Evolutionary conservation across 1,140 invertebrate species (phyloP), one percentile per base, ranked within the genome.

Genomic region (Drosophila ercepeae): DNA sequence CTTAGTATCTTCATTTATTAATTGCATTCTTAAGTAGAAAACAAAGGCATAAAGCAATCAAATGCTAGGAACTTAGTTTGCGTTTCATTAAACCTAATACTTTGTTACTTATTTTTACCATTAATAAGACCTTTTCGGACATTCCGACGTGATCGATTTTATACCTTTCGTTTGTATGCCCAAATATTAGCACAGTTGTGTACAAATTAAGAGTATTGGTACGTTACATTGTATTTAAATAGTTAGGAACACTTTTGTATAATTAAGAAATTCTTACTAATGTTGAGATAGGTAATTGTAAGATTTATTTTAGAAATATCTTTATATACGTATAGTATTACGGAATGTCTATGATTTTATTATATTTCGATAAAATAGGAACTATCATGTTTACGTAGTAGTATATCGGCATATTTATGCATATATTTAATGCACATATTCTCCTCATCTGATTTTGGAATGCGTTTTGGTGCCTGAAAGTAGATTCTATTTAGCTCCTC

Each of bases 11-110:
- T 54, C 25, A 19, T 50, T 54, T 42, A 44, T 69, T 23, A 11
- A 45, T 69, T 58, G 50, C 34, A 71, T 71, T 55, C 46, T 75
- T 69, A 83, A 63, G 67, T 79, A 78, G 53, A 75, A 89, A 89
- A 89, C 78, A 89, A 89, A 89, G 79, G 84, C 84, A 89, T 84
- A 89, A 89, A 89, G 84, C 84, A 89, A 79, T 89, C 68, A 70
- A 74, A 79, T 89, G 84, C 84, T 89, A 89, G 84, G 84, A 89
- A 89, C 84, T 89, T 74, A 89, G 78, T 89, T 89, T 89, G 57
- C 63, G 53, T 84, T 68, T 84, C 53, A 72, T 57, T 83, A 71
- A 65, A 60, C 65, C 61, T 64, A 55, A 64, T 32, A 13, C 39
- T 70, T n/a, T 51, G 16, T 59, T 25, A 16, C 27, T 45, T 67